Evolutionary conservation across 1,140 invertebrate species (phyloP).

Genomic region (Solenopsis fugax): DNA sequence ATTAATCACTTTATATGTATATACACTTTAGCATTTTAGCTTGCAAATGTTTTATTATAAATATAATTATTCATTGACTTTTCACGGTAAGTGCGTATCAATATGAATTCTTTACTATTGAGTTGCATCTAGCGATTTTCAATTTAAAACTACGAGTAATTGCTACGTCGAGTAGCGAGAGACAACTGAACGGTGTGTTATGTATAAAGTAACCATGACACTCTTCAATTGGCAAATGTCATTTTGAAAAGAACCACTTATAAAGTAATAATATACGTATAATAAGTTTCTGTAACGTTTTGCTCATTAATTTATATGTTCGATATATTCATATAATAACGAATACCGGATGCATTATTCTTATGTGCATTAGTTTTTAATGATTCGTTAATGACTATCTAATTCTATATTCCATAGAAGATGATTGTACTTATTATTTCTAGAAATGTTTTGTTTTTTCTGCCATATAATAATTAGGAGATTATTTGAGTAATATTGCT

Average conservation of each 20-base stretch:
- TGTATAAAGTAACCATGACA: slow-evolving; percentile 52
- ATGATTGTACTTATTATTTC: too few relatives aligned
- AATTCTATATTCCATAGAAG: not conserved
- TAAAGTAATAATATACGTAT: not conserved
- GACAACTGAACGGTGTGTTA: slow-evolving; percentile 41
- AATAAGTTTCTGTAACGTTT: not conserved
- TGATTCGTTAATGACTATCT: too few relatives aligned
- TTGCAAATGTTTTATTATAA: not conserved
- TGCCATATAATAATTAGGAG: not conserved
- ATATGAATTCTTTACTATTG: too few relatives aligned
- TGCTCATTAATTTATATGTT: not conserved
- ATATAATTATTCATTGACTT: not conserved
- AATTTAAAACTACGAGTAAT: slow-evolving; percentile 2
- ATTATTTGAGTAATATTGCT: not conserved
- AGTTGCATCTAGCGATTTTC: not conserved
- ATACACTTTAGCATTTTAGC: not conserved
- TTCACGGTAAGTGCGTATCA: not conserved
- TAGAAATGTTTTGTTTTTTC: not conserved
- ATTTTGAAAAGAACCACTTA: too few relatives aligned
- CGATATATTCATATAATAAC: too few relatives aligned
- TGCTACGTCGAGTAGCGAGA: not conserved
- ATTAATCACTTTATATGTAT: not conserved
- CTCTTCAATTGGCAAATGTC: slow-evolving; percentile 32
- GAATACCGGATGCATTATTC: too few relatives aligned
- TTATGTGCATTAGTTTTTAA: too few relatives aligned